Evolutionary conservation across 2,888 invertebrate species (phyloP), one percentile per base, ranked within the genome.

Genomic region (Sabellastarte sp.): DNA sequence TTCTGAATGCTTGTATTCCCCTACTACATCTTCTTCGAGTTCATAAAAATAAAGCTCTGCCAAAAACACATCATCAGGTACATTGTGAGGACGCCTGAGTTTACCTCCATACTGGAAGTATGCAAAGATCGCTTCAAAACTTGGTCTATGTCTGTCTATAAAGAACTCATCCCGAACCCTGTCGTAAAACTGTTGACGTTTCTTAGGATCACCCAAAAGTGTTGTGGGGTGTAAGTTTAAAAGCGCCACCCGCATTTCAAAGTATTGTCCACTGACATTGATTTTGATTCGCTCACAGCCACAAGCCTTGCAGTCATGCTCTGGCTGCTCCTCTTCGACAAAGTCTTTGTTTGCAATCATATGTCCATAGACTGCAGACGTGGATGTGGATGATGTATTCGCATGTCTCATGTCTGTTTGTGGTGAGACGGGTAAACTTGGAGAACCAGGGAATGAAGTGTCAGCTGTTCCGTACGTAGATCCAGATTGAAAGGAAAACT

Each of bases 91-190:
- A 31, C 83, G 70, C 62, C 77, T 74, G 26, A 84, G 65, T 59
- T 76, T 75, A 2, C 83, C 84, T 52, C 82, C 83, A 67, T 82
- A 80, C 70, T 81, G 77, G 67, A 81, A 83, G 68, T 82, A 83
- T 63, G 80, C 74, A 65, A 84, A 83, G 57, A 84, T 79, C 26
- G 83, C 81, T 71, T 84, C 84, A 69, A 84, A 84, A 3, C 80
- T 80, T 20, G 83, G 83, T 68, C 84, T 69, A 67, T 84, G 83
- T 33, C 84, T 70, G 66, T 84, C 83, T 63, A 84, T 80, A 70
- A 84, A 84, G 63, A 79, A 81, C 66, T 84, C 84, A 60, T 81
- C 76, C 57, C 78, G 70, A 59, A 72, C 72, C 57, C 76, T 73
- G 66, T 84, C 83, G 65, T 78, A 84, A 73, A 76, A 82, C 68